Base-by-base conservation (phyloP, 2,888 invertebrate genomes). In the Meloe dianella region DNA sequence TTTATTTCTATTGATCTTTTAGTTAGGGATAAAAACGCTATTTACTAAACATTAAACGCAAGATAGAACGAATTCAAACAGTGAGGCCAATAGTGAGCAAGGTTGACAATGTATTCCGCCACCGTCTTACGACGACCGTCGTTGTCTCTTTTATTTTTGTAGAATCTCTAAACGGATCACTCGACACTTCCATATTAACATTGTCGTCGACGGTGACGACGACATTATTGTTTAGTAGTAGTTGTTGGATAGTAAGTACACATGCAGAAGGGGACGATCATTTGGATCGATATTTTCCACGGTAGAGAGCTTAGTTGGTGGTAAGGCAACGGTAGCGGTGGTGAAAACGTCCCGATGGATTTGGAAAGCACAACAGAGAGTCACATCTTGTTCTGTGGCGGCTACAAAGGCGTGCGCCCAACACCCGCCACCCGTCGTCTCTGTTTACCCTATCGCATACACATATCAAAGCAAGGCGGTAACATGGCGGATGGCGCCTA, bases 401-500 rank as follows among this genome's bases (percentile, higher is more conserved):
- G 66, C 65, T 73, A 69, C 71, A 71, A 72, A 69, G 71, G 72
- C 73, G 71, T 68, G 71, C 73, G 73, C 73, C 73, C 70, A 54
- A 54, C 24, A 60, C 64, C 64, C 65, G 62, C 56, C 57, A 60
- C 68, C 64, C 62, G 65, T 51, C 54, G 54, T 75, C 75, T 75
- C 76, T 77, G 77, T 77, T 79, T 78, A 77, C 77, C 78, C 78
- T 75, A 75, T 77, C 76, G 74, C 73, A 73, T 74, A 69, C 71
- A 75, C 74, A 78, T 74, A 75, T 74, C 76, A 74, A 74, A 75
- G 73, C 70, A 70, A 71, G 72, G 73, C 72, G 75, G 78, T 76
- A 80, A 78, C 77, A 79, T 79, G 79, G 79, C 80, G 79, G 79
- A 78, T 77, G 78, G 78, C 77, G 78, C 78, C 77, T 76, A 79